A percentile compares a stretch with the other conserved stretches of the same genome.
Evolutionary conservation across 2,113 vertebrate genomes (phyloP).

Genomic region (Psilopogon haemacephalus): DNA sequence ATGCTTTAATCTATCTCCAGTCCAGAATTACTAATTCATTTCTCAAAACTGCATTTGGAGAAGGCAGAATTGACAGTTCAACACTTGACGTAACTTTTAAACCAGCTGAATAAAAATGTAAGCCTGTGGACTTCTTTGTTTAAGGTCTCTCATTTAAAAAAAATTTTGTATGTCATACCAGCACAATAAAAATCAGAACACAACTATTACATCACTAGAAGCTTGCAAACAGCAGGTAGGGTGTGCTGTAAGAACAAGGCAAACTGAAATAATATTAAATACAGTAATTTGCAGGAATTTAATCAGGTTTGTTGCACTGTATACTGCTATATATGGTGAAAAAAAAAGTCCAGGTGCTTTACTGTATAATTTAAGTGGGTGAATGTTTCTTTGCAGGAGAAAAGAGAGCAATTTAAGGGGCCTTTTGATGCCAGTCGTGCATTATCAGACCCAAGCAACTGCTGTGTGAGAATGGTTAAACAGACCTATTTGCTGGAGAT

Average conservation of each 20-base stretch:
- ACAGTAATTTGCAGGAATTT: background rate
- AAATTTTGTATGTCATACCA: accelerated
- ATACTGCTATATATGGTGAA: background rate
- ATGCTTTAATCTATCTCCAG: background rate
- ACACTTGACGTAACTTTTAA: background rate
- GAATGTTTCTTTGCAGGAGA: background rate
- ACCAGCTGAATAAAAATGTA: background rate
- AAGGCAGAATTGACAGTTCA: background rate
- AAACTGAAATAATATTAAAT: background rate
- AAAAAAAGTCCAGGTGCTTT: background rate
- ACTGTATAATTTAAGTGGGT: background rate
- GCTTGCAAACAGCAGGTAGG: background rate
- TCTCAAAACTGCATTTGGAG: background rate
- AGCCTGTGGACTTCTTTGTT: background rate
- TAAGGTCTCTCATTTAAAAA: background rate
- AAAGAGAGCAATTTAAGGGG: background rate
- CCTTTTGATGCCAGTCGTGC: background rate
- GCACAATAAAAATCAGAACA: background rate
- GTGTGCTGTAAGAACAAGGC: background rate
- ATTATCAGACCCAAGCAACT: background rate
- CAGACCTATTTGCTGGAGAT: background rate
- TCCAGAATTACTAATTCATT: background rate
- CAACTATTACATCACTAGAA: background rate
- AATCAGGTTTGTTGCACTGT: background rate
- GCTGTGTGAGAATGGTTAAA: background rate